Base-by-base conservation (phyloP, 1,140 invertebrate genomes). In the Pogonus chalceus region DNA sequence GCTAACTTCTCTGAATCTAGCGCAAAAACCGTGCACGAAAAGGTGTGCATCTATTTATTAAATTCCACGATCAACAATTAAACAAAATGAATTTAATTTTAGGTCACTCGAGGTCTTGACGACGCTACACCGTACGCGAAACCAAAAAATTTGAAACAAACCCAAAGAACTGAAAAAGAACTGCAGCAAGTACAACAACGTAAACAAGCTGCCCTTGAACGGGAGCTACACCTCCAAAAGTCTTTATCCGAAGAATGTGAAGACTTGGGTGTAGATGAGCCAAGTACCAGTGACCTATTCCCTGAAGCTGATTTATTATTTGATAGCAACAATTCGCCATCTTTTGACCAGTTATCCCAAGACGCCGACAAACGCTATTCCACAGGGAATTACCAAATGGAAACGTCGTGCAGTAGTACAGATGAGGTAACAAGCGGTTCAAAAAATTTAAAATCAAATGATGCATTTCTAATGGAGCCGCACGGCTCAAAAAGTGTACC, bases 191-290 rank as follows among this genome's bases (percentile, higher is more conserved):
- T 62, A 1, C 49, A 60, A 24, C 62, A 76, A 35, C 62, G 69
- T 37, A 78, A 77, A 58, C 67, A 75, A 23, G 72, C 75, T 0
- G 74, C 75, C 1, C 62, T 79, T 2, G 79, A 82, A 57, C 68
- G 76, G n/a, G 79, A 81, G 60, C 57, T 80, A 21, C 70, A 71
- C 39, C 62, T 78, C 1, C 79, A 86, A 69, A 86, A 86, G 65
- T 84, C 82, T 24, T 64, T 87, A 3, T 85, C 83, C 0, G 85
- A 87, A 62, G 85, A 88, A 63, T 86, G 83, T 64, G 83, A 85
- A 61, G 84, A 87, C 64, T 68, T 87, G 1, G 84, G 85, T 12
- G 84, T 88, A 9, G 84, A 86, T 57, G 84, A 85, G 35, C 84
- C 84, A 0, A 86, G 83, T 39, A 83, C 84, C 0, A 85, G 83